Evolutionary conservation across 2,797 vertebrate genomes (phyloP), one percentile per base, ranked within the genome.

Genomic region (Pangasius sanitwongsei): DNA sequence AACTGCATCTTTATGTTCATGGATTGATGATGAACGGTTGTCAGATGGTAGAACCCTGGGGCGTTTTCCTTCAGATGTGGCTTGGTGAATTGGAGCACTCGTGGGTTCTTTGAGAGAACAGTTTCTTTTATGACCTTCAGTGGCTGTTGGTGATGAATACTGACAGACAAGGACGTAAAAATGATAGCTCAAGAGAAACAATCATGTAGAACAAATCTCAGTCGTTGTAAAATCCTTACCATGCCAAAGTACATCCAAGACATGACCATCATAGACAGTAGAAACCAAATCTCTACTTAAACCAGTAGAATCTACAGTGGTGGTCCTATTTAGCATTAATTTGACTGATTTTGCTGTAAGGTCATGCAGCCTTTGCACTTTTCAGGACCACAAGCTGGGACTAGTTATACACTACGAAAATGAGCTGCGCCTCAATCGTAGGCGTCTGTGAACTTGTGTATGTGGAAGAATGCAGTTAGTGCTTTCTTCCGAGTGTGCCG

Each of bases 11-110:
- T 77, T 88, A 48, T 80, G 65, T 77, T 69, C 65, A 63, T 75
- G 72, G 70, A 80, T 69, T 65, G 74, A 82, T 90, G 87, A 90
- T 84, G 74, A 91, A 86, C 87, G 50, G 84, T 37, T 85, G 74
- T 72, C 87, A 57, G 53, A 87, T 80, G 80, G 61, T 77, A 78
- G 59, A 55, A 74, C 48, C 34, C 67, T 70, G 55, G 50, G 70
- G 78, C 50, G 4, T 20, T 87, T 65, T 55, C 18, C 37, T 87
- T 84, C 77, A 89, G 88, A 88, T 90, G 89, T 83, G 69, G 86
- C 55, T 89, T 69, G 28, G 41, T 87, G 25, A 81, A 85, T n/a
- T 57, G 48, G n/a, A 65, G 34, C 25, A 44, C 72, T 72, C 53
- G 20, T 44, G 82, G 41, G 75, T 84, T 85, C 11, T 55, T 74